These are phyloP conservation scores for Lordiphosa collinella DNA, from an alignment of 1,140 invertebrate species.

Conservation along the genomic window DNA sequence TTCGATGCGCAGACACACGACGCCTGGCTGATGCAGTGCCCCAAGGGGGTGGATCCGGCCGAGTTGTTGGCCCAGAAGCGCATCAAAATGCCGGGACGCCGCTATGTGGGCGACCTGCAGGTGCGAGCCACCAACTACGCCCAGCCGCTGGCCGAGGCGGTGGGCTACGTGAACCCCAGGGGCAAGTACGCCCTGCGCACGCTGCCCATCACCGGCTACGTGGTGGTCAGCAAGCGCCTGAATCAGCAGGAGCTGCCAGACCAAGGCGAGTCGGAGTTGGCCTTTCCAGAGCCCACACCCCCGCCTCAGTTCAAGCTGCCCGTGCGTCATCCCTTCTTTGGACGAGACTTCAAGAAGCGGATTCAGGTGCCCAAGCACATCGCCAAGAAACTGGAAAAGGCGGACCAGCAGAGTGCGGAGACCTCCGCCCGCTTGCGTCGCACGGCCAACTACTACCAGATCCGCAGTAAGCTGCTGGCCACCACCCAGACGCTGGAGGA, in stretches of 20 bases:
- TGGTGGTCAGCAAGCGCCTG: slow-evolving; percentile 37
- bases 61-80: slow-evolving; percentile 19
- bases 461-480: slow-evolving; percentile 23
- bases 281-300: not conserved
- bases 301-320: slow-evolving; percentile 18
- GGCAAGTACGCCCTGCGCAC: slow-evolving; percentile 22
- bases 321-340: slow-evolving; percentile 56
- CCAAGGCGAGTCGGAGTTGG: not conserved
- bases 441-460: slow-evolving; percentile 35
- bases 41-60: slow-evolving; percentile 26
- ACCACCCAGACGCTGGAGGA: slow-evolving; percentile 34
- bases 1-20: slow-evolving; percentile 42
- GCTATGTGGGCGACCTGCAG: slow-evolving; percentile 29
- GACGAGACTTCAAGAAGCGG: slow-evolving; percentile 28
- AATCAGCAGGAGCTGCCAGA: slow-evolving; percentile 11
- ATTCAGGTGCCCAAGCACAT: slow-evolving; percentile 27
- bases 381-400: slow-evolving; percentile 6
- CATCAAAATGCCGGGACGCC: slow-evolving; percentile 51
- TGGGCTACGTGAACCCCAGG: slow-evolving; percentile 44
- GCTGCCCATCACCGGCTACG: slow-evolving; percentile 20
- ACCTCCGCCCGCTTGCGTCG: not conserved
- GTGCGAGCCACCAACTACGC: slow-evolving; percentile 25
- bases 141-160: not conserved
- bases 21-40: slow-evolving; percentile 55
- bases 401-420: slow-evolving; percentile 1